These are phyloP conservation scores for Dicrostonyx torquatus DNA, from an alignment of 2,797 vertebrate species.

Conservation along the genomic window DNA sequence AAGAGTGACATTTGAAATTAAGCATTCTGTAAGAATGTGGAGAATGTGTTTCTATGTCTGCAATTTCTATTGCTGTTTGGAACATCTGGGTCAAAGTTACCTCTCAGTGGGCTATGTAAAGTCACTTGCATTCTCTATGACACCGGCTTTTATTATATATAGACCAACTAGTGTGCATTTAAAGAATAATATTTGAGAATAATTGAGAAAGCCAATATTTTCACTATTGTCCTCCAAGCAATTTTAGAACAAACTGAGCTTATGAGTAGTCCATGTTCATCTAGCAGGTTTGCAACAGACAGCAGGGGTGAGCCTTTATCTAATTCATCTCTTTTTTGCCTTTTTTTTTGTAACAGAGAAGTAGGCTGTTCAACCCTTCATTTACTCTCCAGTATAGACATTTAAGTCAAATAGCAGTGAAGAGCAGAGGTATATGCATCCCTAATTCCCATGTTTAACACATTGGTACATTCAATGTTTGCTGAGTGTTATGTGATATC, in stretches of 20 bases:
- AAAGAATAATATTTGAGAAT: neutral
- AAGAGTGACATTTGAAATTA: slow-evolving; percentile 55
- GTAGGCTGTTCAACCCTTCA: neutral
- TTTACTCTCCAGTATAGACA: neutral
- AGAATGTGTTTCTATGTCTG: slow-evolving; percentile 38
- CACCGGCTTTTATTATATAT: neutral
- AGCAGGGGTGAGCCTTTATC: neutral
- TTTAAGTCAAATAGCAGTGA: neutral
- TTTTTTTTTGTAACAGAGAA: neutral
- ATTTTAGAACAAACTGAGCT: slow-evolving; percentile 19
- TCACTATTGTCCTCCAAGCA: neutral
- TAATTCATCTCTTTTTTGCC: neutral
- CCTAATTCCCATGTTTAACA: neutral
- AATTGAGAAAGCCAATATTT: neutral
- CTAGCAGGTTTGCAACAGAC: neutral
- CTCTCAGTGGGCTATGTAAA: neutral
- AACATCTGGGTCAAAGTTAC: neutral
- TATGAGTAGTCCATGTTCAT: neutral
- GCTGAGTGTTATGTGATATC: neutral
- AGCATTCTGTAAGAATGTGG: slow-evolving; percentile 34
- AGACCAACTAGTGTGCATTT: neutral
- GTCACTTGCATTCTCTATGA: neutral
- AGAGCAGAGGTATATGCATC: neutral
- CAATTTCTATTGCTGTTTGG: neutral
- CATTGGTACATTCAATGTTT: neutral